A percentile compares a stretch with the other conserved stretches of the same genome.
Evolutionary conservation across 1,140 invertebrate genomes (phyloP).

Genomic region (Mya arenaria): DNA sequence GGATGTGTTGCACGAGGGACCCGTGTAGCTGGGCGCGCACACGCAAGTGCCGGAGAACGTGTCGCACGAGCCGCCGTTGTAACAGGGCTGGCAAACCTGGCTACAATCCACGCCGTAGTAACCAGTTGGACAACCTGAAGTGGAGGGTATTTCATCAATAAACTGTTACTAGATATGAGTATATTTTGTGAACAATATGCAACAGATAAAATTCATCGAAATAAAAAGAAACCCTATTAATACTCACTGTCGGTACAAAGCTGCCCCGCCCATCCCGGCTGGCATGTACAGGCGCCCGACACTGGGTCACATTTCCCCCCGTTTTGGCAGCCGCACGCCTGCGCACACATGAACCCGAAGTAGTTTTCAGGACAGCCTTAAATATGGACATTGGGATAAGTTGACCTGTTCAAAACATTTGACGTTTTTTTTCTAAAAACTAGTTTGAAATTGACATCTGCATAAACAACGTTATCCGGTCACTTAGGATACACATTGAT

Average conservation of each 20-base stretch:
- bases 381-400: not conserved
- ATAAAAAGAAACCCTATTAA: too few relatives aligned
- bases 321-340: constrained; percentile 88
- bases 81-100: constrained; percentile 63
- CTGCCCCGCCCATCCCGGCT: constrained; percentile 86
- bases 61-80: constrained; percentile 76
- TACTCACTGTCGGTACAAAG: constrained; percentile 80
- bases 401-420: too few relatives aligned
- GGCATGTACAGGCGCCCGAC: constrained; percentile 93
- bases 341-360: constrained; percentile 89
- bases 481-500: too few relatives aligned
- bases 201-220: too few relatives aligned
- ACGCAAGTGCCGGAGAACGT: constrained; percentile 88
- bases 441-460: not conserved
- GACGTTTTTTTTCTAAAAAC: too few relatives aligned
- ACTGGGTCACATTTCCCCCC: constrained; percentile 89
- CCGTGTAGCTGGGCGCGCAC: constrained; percentile 90
- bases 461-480: too few relatives aligned
- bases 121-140: constrained; percentile 63
- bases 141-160: too few relatives aligned
- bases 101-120: constrained; percentile 68
- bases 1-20: constrained; percentile 83
- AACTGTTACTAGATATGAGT: too few relatives aligned
- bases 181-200: too few relatives aligned
- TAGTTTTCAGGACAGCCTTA: constrained; percentile 87